phyloP scores from a whole-genome alignment of 23 tunicate genomes.

The Phallusia fumigata region DNA sequence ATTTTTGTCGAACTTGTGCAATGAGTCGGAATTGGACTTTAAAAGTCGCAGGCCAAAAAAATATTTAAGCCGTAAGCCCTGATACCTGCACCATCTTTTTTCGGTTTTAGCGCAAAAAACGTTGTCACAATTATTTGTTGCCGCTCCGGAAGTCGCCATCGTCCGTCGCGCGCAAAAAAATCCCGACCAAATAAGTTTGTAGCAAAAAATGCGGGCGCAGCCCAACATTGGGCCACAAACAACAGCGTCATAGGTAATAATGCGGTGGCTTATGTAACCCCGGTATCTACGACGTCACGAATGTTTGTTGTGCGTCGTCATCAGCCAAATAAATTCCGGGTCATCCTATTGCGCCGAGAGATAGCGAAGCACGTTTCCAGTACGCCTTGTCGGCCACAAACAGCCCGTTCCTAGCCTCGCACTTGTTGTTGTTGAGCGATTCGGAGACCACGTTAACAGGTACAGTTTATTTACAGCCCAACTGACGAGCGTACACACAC shows the following conservation, averaged over 20 bases:
- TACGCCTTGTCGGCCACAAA: background rate
- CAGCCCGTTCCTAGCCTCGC: background rate
- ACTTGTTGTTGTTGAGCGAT: background rate
- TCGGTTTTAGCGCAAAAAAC: background rate
- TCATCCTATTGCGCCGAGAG: too few relatives aligned
- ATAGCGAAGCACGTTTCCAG: background rate
- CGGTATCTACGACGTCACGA: background rate
- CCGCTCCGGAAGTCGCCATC: background rate
- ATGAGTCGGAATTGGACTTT: too few relatives aligned
- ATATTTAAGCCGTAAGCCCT: too few relatives aligned
- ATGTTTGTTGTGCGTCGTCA: slow-evolving; percentile 2
- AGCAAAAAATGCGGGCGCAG: background rate
- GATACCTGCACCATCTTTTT: background rate
- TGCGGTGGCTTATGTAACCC: background rate
- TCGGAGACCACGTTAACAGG: background rate
- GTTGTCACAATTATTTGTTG: background rate
- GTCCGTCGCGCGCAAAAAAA: background rate
- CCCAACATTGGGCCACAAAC: background rate
- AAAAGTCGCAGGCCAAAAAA: too few relatives aligned
- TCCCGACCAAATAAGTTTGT: background rate
- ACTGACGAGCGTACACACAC: background rate
- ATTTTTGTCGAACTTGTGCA: too few relatives aligned
- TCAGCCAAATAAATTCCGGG: background rate
- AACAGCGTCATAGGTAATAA: background rate
- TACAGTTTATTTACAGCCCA: background rate